A percentile compares a stretch with the other conserved stretches of the same genome.
phyloP scores from a whole-genome alignment of 2,797 vertebrate genomes.

The Arctocebus calabarensis region DNA sequence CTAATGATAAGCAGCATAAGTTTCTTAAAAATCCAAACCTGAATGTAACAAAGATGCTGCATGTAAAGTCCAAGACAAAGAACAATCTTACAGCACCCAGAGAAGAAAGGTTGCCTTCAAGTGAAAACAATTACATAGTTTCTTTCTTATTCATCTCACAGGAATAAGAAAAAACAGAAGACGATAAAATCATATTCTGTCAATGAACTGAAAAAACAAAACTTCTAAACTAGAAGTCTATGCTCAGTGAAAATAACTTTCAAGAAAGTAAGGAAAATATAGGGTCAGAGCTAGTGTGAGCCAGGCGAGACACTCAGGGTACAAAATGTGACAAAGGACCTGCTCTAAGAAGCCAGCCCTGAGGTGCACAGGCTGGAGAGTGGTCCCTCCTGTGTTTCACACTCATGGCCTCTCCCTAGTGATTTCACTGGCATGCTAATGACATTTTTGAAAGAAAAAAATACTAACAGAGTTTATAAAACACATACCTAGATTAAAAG shows the following conservation, averaged over 20 bases:
- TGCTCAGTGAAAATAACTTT: background rate
- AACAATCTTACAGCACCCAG: background rate
- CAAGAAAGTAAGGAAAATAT: background rate
- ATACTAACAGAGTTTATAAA: background rate
- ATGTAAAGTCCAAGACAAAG: background rate
- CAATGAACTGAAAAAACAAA: background rate
- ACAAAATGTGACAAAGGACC: background rate
- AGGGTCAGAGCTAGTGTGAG: background rate
- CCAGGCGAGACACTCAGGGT: background rate
- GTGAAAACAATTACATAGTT: background rate
- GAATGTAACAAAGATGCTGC: background rate
- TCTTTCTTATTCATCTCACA: background rate
- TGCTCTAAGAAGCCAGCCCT: background rate
- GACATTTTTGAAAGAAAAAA: background rate
- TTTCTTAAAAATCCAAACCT: background rate
- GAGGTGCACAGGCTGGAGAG: no score
- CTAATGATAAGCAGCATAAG: background rate
- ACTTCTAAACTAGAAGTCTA: conserved; percentile 2
- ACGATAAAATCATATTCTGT: background rate
- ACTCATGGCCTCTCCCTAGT: background rate
- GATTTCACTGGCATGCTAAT: background rate
- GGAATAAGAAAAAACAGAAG: background rate
- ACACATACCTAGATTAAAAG: background rate
- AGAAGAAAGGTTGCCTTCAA: background rate
- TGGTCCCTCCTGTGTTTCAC: background rate